Evolutionary conservation across 2,888 invertebrate species (phyloP).

Genomic region (Epinotia ramella): DNA sequence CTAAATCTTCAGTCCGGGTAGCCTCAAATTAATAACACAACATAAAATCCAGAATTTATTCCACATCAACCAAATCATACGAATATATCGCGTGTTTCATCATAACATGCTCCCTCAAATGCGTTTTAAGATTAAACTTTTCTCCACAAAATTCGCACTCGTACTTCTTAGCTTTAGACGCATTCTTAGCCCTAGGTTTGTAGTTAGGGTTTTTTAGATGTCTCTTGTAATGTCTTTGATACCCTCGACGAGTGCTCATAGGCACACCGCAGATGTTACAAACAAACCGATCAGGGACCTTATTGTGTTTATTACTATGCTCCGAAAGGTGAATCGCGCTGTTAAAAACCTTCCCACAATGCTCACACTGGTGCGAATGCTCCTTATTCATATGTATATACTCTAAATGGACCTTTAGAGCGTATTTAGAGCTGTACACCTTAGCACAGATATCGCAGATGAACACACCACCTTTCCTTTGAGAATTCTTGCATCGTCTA

Average conservation of each 20-base stretch:
- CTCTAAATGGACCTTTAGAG: slow-evolving; percentile 57
- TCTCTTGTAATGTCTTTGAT: slow-evolving; percentile 54
- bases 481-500: slow-evolving; percentile 49
- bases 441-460: slow-evolving; percentile 65
- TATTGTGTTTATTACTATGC: slow-evolving; percentile 61
- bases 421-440: slow-evolving; percentile 53
- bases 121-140: slow-evolving; percentile 1
- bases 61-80: not conserved
- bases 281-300: slow-evolving; percentile 56
- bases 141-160: slow-evolving; percentile 43
- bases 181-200: not conserved
- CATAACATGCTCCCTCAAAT: slow-evolving; percentile 41
- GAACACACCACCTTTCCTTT: slow-evolving; percentile 44
- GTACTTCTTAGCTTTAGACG: not conserved
- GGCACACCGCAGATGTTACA: slow-evolving; percentile 59
- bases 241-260: slow-evolving; percentile 61
- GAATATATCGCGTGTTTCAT: slow-evolving; percentile 36
- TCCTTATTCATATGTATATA: slow-evolving; percentile 52
- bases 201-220: slow-evolving; percentile 37
- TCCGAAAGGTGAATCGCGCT: slow-evolving; percentile 57
- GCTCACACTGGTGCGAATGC: slow-evolving; percentile 57
- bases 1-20: too few relatives aligned
- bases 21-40: not conserved
- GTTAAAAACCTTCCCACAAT: slow-evolving; percentile 62
- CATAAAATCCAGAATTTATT: slow-evolving; percentile 9